Evolutionary conservation across 2,113 vertebrate species (phyloP).

Genomic region (Protobothrops flavoviridis): DNA sequence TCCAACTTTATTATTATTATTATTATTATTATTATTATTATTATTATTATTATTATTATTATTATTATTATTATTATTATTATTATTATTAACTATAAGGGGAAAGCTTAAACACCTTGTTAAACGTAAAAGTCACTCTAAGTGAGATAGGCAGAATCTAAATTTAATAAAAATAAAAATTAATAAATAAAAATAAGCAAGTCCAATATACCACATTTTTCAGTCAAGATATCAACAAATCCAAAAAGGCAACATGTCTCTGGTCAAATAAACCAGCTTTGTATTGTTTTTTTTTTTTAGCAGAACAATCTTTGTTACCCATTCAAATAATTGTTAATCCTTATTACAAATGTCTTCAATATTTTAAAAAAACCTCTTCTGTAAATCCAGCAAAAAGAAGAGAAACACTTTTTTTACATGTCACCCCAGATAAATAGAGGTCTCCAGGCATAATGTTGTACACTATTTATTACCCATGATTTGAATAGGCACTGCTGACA

Average conservation of each 20-base stretch:
- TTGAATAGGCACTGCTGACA: background rate
- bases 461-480: background rate
- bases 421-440: background rate
- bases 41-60: too few species aligned
- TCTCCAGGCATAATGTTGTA: background rate
- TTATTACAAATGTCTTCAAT: background rate
- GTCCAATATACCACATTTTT: background rate
- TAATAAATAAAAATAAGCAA: background rate
- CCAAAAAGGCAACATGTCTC: background rate
- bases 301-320: background rate
- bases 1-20: too few species aligned
- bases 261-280: background rate
- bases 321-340: background rate
- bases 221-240: background rate
- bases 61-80: too few species aligned
- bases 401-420: background rate
- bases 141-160: background rate
- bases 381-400: background rate
- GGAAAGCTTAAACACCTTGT: background rate
- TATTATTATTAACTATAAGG: too few species aligned
- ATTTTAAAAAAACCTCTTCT: background rate
- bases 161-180: background rate
- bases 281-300: background rate
- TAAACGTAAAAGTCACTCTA: background rate
- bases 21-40: too few species aligned